Evolutionary conservation across 1,140 invertebrate species (phyloP).

Genomic region (Drosophila pseudoananassae): DNA sequence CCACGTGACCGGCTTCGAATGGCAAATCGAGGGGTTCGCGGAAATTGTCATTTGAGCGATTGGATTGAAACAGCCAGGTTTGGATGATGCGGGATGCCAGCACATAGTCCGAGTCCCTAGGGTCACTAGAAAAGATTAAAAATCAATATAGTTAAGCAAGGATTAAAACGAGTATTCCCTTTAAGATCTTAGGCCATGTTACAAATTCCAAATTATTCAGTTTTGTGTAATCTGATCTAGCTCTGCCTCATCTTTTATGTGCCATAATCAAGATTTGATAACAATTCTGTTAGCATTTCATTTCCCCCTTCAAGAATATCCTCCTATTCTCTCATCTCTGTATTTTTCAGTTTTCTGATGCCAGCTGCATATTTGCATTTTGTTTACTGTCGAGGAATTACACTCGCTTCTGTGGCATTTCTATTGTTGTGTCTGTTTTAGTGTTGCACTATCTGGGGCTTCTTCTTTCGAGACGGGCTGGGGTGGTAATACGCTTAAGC

Average conservation of each 20-base stretch:
- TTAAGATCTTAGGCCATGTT: background rate
- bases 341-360: conserved; percentile 14
- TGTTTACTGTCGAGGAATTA: conserved; percentile 60
- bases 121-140: conserved; percentile 85
- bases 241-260: conserved; percentile 21
- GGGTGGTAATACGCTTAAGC: conserved; percentile 62
- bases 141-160: background rate
- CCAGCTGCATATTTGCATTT: conserved; percentile 68
- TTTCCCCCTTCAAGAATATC: conserved; percentile 8
- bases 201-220: background rate
- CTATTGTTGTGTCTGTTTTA: conserved; percentile 25
- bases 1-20: conserved; percentile 81
- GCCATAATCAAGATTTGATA: conserved; percentile 31
- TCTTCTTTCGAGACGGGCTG: conserved; percentile 18
- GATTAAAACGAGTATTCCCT: background rate
- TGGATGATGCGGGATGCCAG: conserved; percentile 87
- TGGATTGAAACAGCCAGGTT: conserved; percentile 84
- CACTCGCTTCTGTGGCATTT: conserved; percentile 37
- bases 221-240: conserved; percentile 13
- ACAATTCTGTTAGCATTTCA: conserved; percentile 33
- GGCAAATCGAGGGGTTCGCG: conserved; percentile 76
- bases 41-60: conserved; percentile 77
- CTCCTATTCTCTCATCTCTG: conserved; percentile 3
- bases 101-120: conserved; percentile 88
- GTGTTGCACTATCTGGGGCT: conserved; percentile 6